Conservation (phyloP, 2,888 invertebrate genomes). For the Clanis bilineata region DNA sequence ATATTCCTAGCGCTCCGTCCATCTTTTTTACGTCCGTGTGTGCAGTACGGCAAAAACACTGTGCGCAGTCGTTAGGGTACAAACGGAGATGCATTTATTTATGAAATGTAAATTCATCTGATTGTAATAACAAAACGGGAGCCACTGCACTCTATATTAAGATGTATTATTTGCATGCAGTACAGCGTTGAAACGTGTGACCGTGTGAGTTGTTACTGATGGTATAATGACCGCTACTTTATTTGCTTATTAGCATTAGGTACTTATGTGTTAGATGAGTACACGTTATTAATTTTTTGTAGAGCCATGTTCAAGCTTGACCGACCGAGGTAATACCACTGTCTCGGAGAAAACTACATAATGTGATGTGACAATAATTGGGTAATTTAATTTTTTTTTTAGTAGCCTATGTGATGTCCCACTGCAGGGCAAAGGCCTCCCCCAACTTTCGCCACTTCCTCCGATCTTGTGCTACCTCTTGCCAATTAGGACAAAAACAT, state of each 20-base stretch:
- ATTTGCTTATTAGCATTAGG: neutral
- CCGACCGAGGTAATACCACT: too few relatives aligned
- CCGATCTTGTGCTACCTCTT: too few relatives aligned
- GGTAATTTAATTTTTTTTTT: too few relatives aligned
- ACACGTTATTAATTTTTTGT: neutral
- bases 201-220: conserved; percentile 32
- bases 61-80: conserved; percentile 68
- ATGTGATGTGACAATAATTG: too few relatives aligned
- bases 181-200: conserved; percentile 58
- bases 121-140: conserved; percentile 82
- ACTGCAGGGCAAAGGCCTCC: too few relatives aligned
- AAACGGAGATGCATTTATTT: conserved; percentile 77
- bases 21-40: too few relatives aligned
- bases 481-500: too few relatives aligned
- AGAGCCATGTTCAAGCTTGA: too few relatives aligned
- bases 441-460: too few relatives aligned
- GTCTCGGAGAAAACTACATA: too few relatives aligned
- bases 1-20: too few relatives aligned
- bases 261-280: neutral
- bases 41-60: conserved; percentile 44
- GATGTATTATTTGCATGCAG: conserved; percentile 81
- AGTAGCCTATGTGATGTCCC: too few relatives aligned
- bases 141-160: conserved; percentile 79
- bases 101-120: conserved; percentile 82
- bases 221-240: conserved; percentile 6